These are phyloP conservation scores for Eupristina koningsbergeri DNA, from an alignment of 1,140 invertebrate species.

Conservation along the genomic window DNA sequence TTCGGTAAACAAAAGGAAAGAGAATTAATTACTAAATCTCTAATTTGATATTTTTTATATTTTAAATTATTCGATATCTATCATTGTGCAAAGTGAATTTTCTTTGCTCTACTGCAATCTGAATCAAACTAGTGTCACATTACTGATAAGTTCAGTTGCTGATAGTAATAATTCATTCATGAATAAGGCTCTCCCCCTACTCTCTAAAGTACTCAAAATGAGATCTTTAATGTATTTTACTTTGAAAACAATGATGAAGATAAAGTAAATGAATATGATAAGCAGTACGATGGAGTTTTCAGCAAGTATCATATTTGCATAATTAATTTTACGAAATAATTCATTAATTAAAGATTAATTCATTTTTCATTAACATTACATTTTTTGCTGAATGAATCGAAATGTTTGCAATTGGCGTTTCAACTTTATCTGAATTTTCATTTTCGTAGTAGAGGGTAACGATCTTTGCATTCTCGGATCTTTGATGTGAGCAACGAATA, in stretches of 20 bases:
- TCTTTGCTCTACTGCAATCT: neutral
- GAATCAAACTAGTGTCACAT: neutral
- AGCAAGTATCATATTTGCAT: neutral
- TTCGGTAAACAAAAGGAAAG: no score
- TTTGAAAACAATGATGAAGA: neutral
- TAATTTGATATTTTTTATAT: neutral
- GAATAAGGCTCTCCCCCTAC: neutral
- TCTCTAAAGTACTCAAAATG: neutral
- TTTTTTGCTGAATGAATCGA: no score
- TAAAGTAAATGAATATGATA: neutral
- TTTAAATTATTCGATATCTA: no score
- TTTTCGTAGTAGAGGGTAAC: no score
- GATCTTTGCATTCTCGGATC: no score
- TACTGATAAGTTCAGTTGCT: neutral
- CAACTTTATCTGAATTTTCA: no score
- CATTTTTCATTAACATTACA: neutral
- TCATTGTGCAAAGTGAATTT: neutral
- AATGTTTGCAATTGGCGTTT: no score
- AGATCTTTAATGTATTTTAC: neutral
- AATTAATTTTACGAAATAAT: neutral
- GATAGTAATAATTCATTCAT: neutral
- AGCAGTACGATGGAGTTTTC: neutral
- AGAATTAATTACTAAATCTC: neutral
- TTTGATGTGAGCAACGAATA: no score
- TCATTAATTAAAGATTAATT: neutral